These are phyloP conservation scores for Nannoperca australis DNA, from an alignment of 2,797 vertebrate genomes.

Conservation along the genomic window DNA sequence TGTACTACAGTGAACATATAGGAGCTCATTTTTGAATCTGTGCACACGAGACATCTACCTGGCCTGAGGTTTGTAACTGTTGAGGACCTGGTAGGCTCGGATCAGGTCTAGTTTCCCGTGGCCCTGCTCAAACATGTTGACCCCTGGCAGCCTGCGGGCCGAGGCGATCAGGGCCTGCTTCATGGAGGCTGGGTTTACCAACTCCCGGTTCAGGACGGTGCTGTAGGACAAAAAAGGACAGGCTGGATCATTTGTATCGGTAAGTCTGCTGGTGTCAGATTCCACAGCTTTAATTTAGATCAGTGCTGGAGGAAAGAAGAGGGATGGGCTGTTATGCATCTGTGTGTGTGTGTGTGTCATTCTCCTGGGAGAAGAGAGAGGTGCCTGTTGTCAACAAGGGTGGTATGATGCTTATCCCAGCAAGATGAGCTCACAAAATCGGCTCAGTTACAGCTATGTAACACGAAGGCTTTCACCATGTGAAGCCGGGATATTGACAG, in stretches of 20 bases:
- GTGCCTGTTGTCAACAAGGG: slow-evolving; percentile 30
- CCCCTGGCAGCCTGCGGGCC: slow-evolving; percentile 95
- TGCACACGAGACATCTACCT: slow-evolving; percentile 82
- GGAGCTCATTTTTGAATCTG: background rate
- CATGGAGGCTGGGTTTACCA: slow-evolving; percentile 98
- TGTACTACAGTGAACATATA: background rate
- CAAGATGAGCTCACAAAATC: slow-evolving; percentile 39
- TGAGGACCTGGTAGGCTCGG: slow-evolving; percentile 97
- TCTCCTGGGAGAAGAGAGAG: slow-evolving; percentile 21
- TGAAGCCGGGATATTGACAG: slow-evolving; percentile 21
- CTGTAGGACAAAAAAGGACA: slow-evolving; percentile 76
- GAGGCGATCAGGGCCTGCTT: slow-evolving; percentile 98
- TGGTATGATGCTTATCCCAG: slow-evolving; percentile 26
- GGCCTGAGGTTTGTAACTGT: slow-evolving; percentile 97
- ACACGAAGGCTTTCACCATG: slow-evolving; percentile 31
- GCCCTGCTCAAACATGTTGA: slow-evolving; percentile 99
- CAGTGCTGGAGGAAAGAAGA: slow-evolving; percentile 9
- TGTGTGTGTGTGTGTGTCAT: background rate
- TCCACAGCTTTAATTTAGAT: slow-evolving; percentile 24
- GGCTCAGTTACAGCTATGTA: slow-evolving; percentile 38
- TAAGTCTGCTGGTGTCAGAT: slow-evolving; percentile 18
- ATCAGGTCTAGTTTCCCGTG: slow-evolving; percentile 98
- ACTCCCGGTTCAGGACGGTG: slow-evolving; percentile 94
- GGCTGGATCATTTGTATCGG: slow-evolving; percentile 17
- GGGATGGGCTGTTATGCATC: slow-evolving; percentile 2